Evolutionary conservation across 2,888 invertebrate species (phyloP).

Genomic region (Orchesella flavescens): DNA sequence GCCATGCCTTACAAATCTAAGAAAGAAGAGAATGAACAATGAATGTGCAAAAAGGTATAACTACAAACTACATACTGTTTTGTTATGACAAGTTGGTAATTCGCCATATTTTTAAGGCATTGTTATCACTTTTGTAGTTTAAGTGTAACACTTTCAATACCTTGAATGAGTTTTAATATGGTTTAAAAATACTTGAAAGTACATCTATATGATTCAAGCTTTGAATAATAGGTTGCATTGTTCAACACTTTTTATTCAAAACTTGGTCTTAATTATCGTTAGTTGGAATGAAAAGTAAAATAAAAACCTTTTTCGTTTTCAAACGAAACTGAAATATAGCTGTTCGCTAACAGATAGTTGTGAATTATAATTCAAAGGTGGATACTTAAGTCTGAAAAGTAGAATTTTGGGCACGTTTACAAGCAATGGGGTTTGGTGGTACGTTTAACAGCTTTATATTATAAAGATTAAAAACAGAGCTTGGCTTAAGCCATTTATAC

Average conservation of each 20-base stretch:
- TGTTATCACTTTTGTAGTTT: constrained; percentile 17
- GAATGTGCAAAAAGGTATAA: too few relatives aligned
- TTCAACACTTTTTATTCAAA: too few relatives aligned
- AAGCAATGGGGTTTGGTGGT: not conserved
- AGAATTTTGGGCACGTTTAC: constrained; percentile 6
- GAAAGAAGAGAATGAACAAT: not conserved
- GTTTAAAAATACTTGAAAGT: too few relatives aligned
- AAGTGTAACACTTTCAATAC: too few relatives aligned
- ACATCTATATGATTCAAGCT: too few relatives aligned
- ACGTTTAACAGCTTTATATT: too few relatives aligned
- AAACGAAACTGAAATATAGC: not conserved
- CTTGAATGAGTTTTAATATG: too few relatives aligned
- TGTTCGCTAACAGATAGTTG: not conserved
- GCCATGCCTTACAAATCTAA: not conserved
- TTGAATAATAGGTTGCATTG: too few relatives aligned
- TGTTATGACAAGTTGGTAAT: constrained; percentile 48
- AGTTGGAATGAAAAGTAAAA: too few relatives aligned
- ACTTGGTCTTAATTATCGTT: too few relatives aligned
- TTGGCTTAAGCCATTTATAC: not conserved
- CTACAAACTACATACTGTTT: not conserved
- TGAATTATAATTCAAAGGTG: not conserved
- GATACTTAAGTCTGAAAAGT: constrained; percentile 8
- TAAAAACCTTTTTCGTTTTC: too few relatives aligned
- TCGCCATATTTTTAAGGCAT: not conserved
- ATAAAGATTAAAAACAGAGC: too few relatives aligned